Evolutionary conservation across 2,888 invertebrate species (phyloP), one percentile per base, ranked within the genome.

Genomic region (Dioctria linearis): DNA sequence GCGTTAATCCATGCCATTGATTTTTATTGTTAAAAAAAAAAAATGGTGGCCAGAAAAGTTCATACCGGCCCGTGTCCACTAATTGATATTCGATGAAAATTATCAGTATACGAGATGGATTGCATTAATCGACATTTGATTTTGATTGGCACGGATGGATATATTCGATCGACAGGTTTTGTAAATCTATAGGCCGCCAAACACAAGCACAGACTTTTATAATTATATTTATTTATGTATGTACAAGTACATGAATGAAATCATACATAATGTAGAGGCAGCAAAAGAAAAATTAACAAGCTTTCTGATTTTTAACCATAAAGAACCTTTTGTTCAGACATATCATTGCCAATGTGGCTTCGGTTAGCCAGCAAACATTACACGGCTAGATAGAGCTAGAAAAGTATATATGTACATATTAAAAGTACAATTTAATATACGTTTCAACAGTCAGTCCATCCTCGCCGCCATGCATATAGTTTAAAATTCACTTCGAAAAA

Each of bases 101-200:
- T 73, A 73, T 73, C 73, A 54, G 42, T 57, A 73, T 73, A 57
- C 73, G 46, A n/a, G 54, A 73, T 42, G 73, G 42, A 69, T 73
- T 57, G 57, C 73, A 73, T 73, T 73, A 73, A 73, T 73, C 73
- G 73, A 73, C 40, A 37, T 73, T 73, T 73, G 73, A 73, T 73
- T 73, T 9, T 57, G 73, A 73, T 43, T 57, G 73, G 57, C 73
- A 59, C 42, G 57, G 73, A 73, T 57, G 57, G 73, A 57, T 51
- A 42, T 8, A 11, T 40, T 57, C 73, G 40, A 73, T 42, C 9
- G 73, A 54, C 13, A 57, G 69, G 25, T 69, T 57, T 73, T 57
- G 43, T n/a, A 51, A 54, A 73, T 73, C 57, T 8, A 39, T 3
- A 57, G 57, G 59, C 40, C 25, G 25, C 25, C 25, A 25, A 25